Evolutionary conservation across 2,888 invertebrate species (phyloP), one percentile per base, ranked within the genome.

Genomic region (Aphodius granarius): DNA sequence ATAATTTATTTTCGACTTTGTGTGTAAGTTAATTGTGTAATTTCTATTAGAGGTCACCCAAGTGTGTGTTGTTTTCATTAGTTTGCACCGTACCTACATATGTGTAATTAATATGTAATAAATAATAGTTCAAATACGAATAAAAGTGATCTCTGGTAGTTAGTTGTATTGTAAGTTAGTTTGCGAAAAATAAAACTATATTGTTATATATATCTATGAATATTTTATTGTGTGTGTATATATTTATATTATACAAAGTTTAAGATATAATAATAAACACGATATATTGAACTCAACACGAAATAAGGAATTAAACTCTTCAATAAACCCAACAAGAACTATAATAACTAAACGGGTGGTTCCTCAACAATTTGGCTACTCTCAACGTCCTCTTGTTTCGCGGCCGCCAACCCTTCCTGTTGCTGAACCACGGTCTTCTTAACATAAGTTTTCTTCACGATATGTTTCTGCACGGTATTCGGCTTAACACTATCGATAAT

Each of bases 361-460:
- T 72, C 63, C 0, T 72, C 20, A 15, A n/a, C 71, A 2, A 16
- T 70, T 20, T 70, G 73, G 66, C 72, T 73, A 23, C 20, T 64
- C 20, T 71, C 73, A 4, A 63, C 20, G 4, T 63, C 70, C 18
- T 73, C 75, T 62, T 66, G 17, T 21, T 19, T 66, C 17, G 16
- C 9, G n/a, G 17, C 66, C 5, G 19, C 18, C 17, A 21, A 15
- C 4, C 15, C 15, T 66, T 66, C 16, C 19, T 66, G 43, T 13
- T 43, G 66, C 21, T 16, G 18, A 6, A 43, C 43, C 43, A 43
- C 13, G 16, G 76, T 6, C 74, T 79, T 80, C 71, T 78, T 80
- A 3, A 80, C 77, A 18, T 82, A 82, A 5, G 81, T 82, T 73
- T 80, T 82, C 20, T 79, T 81, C 21, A 80, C 73, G 15, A 75